phyloP scores from a whole-genome alignment of 2,888 invertebrate species.

The Agrochola macilenta region DNA sequence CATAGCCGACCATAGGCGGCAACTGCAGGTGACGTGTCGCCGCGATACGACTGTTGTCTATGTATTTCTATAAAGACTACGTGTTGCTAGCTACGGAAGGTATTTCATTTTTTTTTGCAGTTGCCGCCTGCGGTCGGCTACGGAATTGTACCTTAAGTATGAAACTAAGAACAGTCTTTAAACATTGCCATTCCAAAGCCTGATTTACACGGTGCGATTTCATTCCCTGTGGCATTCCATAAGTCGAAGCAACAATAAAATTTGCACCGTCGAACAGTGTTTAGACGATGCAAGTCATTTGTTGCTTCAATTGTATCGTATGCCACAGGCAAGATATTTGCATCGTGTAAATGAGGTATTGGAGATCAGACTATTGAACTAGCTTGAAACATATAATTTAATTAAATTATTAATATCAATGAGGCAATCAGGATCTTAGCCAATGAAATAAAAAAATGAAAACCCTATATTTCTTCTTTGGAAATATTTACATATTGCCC shows the following conservation, averaged over 20 bases:
- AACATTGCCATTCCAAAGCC: background rate
- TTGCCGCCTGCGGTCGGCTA: too few relatives aligned
- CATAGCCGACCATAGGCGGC: too few relatives aligned
- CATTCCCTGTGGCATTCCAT: background rate
- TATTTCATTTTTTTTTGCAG: too few relatives aligned
- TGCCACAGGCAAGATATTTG: background rate
- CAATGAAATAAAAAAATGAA: background rate
- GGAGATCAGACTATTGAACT: background rate
- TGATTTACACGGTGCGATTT: background rate
- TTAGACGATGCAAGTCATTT: background rate
- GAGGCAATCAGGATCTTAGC: background rate
- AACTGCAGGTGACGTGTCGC: too few relatives aligned
- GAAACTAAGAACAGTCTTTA: too few relatives aligned
- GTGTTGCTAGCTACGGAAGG: too few relatives aligned
- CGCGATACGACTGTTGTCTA: too few relatives aligned
- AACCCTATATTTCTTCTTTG: background rate
- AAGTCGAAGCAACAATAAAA: background rate
- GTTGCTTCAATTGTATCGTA: background rate
- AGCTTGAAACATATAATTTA: background rate
- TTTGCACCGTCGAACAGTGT: background rate
- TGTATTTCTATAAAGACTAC: too few relatives aligned
- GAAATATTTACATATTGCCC: background rate
- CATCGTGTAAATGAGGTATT: background rate
- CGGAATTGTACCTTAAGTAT: too few relatives aligned
- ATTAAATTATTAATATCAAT: too few relatives aligned